phyloP scores from a whole-genome alignment of 2,797 vertebrate species.

The Paguma larvata region DNA sequence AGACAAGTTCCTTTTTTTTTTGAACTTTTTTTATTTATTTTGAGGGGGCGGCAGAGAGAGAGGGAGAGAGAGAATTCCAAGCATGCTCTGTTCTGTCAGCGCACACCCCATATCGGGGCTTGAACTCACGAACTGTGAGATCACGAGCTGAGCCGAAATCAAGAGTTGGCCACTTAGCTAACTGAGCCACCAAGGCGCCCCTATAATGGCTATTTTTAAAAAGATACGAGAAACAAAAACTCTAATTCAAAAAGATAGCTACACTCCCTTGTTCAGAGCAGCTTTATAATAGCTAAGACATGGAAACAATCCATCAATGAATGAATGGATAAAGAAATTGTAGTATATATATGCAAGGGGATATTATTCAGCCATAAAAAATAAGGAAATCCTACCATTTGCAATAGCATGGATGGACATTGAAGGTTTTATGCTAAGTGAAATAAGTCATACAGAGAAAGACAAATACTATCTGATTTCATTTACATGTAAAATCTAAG shows the following conservation, averaged over 20 bases:
- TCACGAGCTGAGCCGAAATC: too few relatives aligned
- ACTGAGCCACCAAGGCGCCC: too few relatives aligned
- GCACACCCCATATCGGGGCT: too few relatives aligned
- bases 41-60: too few relatives aligned
- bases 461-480: background rate
- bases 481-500: background rate
- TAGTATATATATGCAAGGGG: background rate
- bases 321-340: background rate
- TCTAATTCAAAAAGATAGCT: background rate
- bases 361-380: background rate
- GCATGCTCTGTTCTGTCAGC: too few relatives aligned
- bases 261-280: background rate
- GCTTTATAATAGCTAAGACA: background rate
- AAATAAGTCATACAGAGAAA: conserved; percentile 21
- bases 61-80: too few relatives aligned
- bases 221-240: background rate
- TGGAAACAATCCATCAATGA: background rate
- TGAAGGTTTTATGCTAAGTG: background rate
- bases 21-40: too few relatives aligned
- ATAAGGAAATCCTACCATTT: background rate
- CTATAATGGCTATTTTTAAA: background rate
- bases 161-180: too few relatives aligned
- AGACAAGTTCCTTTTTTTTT: too few relatives aligned
- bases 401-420: background rate
- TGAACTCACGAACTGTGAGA: too few relatives aligned